Evolutionary conservation across 2,888 invertebrate species (phyloP).

Genomic region (Morpho helenor): DNA sequence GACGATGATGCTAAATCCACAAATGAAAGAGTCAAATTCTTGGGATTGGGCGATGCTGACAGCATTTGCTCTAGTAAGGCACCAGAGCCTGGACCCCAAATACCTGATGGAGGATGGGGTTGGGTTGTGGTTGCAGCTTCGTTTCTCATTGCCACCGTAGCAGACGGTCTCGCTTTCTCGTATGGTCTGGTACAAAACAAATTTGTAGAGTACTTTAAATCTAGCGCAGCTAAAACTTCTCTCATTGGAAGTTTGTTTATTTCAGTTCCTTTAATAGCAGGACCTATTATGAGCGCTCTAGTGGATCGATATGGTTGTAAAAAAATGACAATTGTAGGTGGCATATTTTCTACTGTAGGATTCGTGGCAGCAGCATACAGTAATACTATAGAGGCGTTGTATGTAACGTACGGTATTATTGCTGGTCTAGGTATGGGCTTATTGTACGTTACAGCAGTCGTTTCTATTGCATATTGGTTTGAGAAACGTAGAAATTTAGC

Average conservation of each 20-base stretch:
- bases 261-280: conserved; percentile 91
- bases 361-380: conserved; percentile 87
- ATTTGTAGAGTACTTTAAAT: conserved; percentile 86
- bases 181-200: conserved; percentile 93
- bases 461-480: conserved; percentile 95
- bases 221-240: conserved; percentile 90
- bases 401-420: conserved; percentile 90
- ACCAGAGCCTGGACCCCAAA: conserved; percentile 72
- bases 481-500: conserved; percentile 92
- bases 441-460: conserved; percentile 93
- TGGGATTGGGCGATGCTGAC: conserved; percentile 72
- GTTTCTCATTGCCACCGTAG: conserved; percentile 91
- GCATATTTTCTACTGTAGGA: conserved; percentile 84
- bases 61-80: conserved; percentile 67
- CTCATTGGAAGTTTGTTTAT: conserved; percentile 94
- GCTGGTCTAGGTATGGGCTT: conserved; percentile 91
- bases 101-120: conserved; percentile 94
- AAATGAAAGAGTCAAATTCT: conserved; percentile 74
- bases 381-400: conserved; percentile 86
- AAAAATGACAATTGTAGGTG: conserved; percentile 86
- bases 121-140: conserved; percentile 95
- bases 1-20: conserved; percentile 67
- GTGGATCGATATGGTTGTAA: conserved; percentile 92
- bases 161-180: conserved; percentile 95
- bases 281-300: conserved; percentile 90